phyloP scores from a whole-genome alignment of 2,113 vertebrate species.

The Prionailurus viverrinus region DNA sequence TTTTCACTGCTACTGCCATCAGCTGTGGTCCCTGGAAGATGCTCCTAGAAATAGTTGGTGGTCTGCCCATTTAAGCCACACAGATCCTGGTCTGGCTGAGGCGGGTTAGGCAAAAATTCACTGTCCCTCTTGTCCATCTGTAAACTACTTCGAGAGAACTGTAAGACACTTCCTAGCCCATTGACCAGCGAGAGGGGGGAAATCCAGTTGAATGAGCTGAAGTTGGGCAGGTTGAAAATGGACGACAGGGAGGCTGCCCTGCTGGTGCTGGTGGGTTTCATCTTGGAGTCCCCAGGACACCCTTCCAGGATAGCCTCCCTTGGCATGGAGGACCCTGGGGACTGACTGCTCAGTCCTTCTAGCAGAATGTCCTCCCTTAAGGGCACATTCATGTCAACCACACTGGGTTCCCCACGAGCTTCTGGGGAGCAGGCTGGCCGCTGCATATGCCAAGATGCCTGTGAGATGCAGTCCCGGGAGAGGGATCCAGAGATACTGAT shows the following conservation, averaged over 20 bases:
- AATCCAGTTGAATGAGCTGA: slow-evolving; percentile 87
- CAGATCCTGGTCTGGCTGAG: slow-evolving; percentile 77
- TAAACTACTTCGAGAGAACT: slow-evolving; percentile 84
- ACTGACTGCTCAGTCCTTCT: slow-evolving; percentile 55
- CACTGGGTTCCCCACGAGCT: slow-evolving; percentile 36
- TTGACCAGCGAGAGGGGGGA: slow-evolving; percentile 89
- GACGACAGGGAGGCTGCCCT: slow-evolving; percentile 61
- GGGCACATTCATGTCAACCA: not conserved
- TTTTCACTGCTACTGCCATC: slow-evolving; percentile 74
- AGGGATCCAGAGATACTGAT: not conserved
- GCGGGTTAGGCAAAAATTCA: slow-evolving; percentile 68
- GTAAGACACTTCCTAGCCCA: slow-evolving; percentile 84
- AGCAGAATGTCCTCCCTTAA: slow-evolving; percentile 50
- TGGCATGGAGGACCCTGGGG: slow-evolving; percentile 14
- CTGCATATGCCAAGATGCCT: slow-evolving; percentile 44
- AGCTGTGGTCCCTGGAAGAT: slow-evolving; percentile 45
- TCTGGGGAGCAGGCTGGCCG: slow-evolving; percentile 68
- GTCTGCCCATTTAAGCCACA: slow-evolving; percentile 68
- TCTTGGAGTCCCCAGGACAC: slow-evolving; percentile 7
- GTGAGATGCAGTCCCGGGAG: slow-evolving; percentile 57
- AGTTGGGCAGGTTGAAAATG: slow-evolving; percentile 74
- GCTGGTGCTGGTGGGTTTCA: slow-evolving; percentile 40
- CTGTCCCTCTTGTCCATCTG: slow-evolving; percentile 83
- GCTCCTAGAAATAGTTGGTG: slow-evolving; percentile 80
- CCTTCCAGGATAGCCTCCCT: slow-evolving; percentile 80